phyloP scores from a whole-genome alignment of 2,113 vertebrate genomes.

The Pomatorhinus ruficollis region DNA sequence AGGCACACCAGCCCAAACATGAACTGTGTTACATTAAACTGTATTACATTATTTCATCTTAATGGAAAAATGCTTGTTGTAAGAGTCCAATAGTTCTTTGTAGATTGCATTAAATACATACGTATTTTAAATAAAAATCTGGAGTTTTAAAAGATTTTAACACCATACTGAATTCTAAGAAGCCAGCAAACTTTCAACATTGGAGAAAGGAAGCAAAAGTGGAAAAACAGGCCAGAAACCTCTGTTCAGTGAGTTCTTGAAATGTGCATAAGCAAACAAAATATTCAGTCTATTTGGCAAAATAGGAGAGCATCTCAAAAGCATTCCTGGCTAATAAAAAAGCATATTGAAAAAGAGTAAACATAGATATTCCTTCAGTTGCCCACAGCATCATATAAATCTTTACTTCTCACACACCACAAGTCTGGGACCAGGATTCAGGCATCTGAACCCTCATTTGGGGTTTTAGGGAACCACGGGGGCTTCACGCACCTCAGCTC shows the following conservation, averaged over 20 bases:
- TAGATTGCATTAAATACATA: not conserved
- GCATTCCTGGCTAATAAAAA: not conserved
- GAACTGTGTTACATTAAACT: not conserved
- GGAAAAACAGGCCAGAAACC: not conserved
- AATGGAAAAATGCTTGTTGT: not conserved
- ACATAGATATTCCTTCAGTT: not conserved
- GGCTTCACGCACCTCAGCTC: accelerated
- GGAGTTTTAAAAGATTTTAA: not conserved
- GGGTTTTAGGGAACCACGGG: not conserved
- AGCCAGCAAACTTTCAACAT: not conserved
- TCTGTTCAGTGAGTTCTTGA: not conserved
- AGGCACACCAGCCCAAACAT: not conserved
- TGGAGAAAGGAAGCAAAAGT: not conserved
- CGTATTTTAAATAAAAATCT: not conserved
- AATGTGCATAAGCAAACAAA: not conserved
- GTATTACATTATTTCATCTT: not conserved
- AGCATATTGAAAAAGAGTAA: not conserved
- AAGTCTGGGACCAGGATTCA: not conserved
- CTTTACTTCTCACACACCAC: not conserved
- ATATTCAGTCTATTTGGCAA: not conserved
- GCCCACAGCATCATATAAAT: not conserved
- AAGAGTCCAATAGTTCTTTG: not conserved
- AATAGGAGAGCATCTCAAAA: not conserved
- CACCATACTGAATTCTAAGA: not conserved
- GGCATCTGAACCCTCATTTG: not conserved